phyloP scores from a whole-genome alignment of 2,797 vertebrate genomes.

The Sphaeramia orbicularis region DNA sequence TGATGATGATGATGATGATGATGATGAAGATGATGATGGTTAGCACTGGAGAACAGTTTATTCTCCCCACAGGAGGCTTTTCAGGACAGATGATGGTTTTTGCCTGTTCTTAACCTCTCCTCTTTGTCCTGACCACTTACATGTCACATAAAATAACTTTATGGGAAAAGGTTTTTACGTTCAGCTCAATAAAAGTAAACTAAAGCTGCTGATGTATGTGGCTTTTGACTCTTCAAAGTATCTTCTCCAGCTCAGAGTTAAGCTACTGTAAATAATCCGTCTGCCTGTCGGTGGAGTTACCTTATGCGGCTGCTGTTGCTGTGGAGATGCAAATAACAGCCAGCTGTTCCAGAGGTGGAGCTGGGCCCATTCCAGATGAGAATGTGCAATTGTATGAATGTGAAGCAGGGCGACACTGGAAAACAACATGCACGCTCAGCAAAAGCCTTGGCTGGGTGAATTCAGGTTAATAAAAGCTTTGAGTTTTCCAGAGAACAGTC shows the following conservation, averaged over 20 bases:
- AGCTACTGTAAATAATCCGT: slow-evolving; percentile 30
- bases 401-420: slow-evolving; percentile 30
- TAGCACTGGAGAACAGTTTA: slow-evolving; percentile 32
- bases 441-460: slow-evolving; percentile 22
- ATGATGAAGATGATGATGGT: slow-evolving; percentile 29
- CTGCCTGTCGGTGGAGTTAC: slow-evolving; percentile 30
- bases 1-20: neutral
- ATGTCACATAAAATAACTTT: slow-evolving; percentile 57
- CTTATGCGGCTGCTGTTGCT: slow-evolving; percentile 39
- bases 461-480: slow-evolving; percentile 51
- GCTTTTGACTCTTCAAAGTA: slow-evolving; percentile 36
- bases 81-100: slow-evolving; percentile 21
- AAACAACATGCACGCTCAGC: slow-evolving; percentile 50
- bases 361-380: slow-evolving; percentile 38
- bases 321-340: slow-evolving; percentile 36
- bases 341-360: slow-evolving; percentile 61
- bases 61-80: slow-evolving; percentile 37
- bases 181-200: slow-evolving; percentile 57
- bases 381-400: slow-evolving; percentile 33
- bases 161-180: slow-evolving; percentile 49
- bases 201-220: slow-evolving; percentile 35
- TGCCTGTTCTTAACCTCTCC: slow-evolving; percentile 20
- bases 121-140: slow-evolving; percentile 48
- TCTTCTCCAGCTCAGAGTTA: slow-evolving; percentile 29
- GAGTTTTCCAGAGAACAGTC: slow-evolving; percentile 32